Conservation (phyloP, 2,113 vertebrate genomes). For the Periophthalmodon schlosseri region DNA sequence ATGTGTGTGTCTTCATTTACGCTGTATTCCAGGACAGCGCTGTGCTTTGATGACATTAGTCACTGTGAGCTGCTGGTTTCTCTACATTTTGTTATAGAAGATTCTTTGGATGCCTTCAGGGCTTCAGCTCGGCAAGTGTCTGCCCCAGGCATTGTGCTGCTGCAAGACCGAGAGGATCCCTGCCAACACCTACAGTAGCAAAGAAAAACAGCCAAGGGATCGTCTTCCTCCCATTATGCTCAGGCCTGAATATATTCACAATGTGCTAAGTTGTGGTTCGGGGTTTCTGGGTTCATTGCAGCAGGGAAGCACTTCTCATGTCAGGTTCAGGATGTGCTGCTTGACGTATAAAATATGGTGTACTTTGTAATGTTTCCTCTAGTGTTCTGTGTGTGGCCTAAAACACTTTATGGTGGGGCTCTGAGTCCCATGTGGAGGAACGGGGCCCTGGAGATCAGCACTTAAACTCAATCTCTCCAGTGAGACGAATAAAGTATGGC, state of each 20-base stretch:
- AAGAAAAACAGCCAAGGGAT: slow-evolving; percentile 14
- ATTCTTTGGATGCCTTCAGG: slow-evolving; percentile 34
- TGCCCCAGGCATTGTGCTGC: slow-evolving; percentile 17
- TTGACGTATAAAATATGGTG: slow-evolving; percentile 26
- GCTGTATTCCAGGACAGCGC: slow-evolving; percentile 12
- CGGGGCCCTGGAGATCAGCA: slow-evolving; percentile 33
- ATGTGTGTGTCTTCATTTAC: slow-evolving; percentile 45
- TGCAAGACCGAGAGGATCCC: slow-evolving; percentile 32
- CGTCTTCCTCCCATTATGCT: slow-evolving; percentile 7
- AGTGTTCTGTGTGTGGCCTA: slow-evolving; percentile 16
- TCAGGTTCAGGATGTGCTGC: slow-evolving; percentile 8
- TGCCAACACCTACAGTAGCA: slow-evolving; percentile 23
- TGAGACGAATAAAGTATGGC: slow-evolving; percentile 31
- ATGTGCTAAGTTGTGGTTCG: slow-evolving; percentile 7
- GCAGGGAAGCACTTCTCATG: not conserved
- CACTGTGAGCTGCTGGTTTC: slow-evolving; percentile 17
- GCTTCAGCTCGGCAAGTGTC: slow-evolving; percentile 21
- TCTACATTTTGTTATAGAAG: slow-evolving; percentile 26
- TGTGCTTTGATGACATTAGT: slow-evolving; percentile 28
- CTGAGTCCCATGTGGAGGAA: slow-evolving; percentile 35
- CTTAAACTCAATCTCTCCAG: slow-evolving; percentile 30
- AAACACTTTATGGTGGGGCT: slow-evolving; percentile 42
- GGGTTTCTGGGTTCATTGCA: not conserved
- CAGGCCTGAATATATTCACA: not conserved
- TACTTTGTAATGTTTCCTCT: slow-evolving; percentile 3